These are phyloP conservation scores for Drosophila leontia DNA, from an alignment of 1,140 invertebrate genomes.

Conservation along the genomic window DNA sequence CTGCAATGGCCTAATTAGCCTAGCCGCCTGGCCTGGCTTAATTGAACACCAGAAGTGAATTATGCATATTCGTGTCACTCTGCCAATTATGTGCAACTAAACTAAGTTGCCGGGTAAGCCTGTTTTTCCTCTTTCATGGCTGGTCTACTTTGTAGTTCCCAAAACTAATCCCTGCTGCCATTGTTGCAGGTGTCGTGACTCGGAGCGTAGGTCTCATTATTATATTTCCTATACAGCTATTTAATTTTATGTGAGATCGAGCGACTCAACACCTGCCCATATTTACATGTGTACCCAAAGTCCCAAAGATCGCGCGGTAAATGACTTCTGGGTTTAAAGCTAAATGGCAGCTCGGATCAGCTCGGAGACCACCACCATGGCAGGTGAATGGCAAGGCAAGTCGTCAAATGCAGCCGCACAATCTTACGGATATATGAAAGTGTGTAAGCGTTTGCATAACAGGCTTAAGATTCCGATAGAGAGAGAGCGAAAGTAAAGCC, in stretches of 20 bases:
- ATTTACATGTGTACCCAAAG: conserved; percentile 20
- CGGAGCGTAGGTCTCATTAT: conserved; percentile 29
- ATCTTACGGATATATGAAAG: conserved; percentile 30
- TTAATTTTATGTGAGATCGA: conserved; percentile 47
- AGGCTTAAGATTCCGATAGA: conserved; percentile 60
- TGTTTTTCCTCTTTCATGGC: conserved; percentile 4
- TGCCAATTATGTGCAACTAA: conserved; percentile 32
- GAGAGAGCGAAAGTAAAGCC: conserved; percentile 67
- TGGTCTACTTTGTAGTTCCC: conserved; percentile 29
- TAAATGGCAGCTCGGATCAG: conserved; percentile 43
- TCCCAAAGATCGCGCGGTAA: conserved; percentile 47
- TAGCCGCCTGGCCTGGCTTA: neutral
- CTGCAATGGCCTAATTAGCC: conserved; percentile 23
- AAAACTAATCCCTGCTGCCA: conserved; percentile 52
- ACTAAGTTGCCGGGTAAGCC: conserved; percentile 2
- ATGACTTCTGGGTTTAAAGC: conserved; percentile 62
- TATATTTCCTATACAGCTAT: conserved; percentile 31
- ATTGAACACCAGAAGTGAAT: conserved; percentile 27
- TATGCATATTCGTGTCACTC: conserved; percentile 25
- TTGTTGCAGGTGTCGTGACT: conserved; percentile 51
- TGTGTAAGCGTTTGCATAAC: conserved; percentile 59
- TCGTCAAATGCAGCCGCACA: conserved; percentile 44
- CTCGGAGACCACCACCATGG: conserved; percentile 30
- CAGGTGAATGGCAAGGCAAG: conserved; percentile 70
- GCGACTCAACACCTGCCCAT: conserved; percentile 23